phyloP scores from a whole-genome alignment of 23 tunicate species.

The Styela plicata region DNA sequence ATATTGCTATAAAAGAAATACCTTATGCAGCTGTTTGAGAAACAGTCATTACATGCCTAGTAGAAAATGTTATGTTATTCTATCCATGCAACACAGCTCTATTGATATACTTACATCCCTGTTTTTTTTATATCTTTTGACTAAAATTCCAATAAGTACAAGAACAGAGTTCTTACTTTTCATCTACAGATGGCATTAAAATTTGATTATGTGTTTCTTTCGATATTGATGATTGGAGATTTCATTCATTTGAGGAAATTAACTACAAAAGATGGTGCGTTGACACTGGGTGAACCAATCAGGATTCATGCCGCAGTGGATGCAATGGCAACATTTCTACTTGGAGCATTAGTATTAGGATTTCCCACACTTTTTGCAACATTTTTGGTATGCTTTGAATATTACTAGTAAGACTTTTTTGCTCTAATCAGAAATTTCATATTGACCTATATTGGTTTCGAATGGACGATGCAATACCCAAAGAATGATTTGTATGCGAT shows the following conservation, averaged over 20 bases:
- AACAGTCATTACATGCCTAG: no score
- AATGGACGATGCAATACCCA: not conserved
- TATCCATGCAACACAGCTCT: no score
- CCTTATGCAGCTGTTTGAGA: no score
- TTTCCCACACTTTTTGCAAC: not conserved
- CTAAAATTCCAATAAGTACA: no score
- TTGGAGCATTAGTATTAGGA: not conserved
- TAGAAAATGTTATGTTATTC: no score
- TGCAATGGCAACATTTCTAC: not conserved
- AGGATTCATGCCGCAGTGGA: not conserved
- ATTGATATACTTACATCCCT: no score
- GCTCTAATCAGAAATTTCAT: not conserved
- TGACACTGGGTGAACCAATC: not conserved
- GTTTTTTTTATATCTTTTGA: no score
- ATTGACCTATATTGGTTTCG: not conserved
- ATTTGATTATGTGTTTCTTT: conserved; percentile 1
- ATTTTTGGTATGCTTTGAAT: not conserved
- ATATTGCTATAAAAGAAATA: no score
- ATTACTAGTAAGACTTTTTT: not conserved
- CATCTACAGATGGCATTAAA: not conserved
- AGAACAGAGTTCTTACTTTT: no score
- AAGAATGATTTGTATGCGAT: no score
- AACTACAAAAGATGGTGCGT: conserved; percentile 12
- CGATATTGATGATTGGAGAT: not conserved
- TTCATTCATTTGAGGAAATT: conserved; percentile 3